Base-by-base conservation (phyloP, 1,140 invertebrate species). In the Drosophila bifasciata region DNA sequence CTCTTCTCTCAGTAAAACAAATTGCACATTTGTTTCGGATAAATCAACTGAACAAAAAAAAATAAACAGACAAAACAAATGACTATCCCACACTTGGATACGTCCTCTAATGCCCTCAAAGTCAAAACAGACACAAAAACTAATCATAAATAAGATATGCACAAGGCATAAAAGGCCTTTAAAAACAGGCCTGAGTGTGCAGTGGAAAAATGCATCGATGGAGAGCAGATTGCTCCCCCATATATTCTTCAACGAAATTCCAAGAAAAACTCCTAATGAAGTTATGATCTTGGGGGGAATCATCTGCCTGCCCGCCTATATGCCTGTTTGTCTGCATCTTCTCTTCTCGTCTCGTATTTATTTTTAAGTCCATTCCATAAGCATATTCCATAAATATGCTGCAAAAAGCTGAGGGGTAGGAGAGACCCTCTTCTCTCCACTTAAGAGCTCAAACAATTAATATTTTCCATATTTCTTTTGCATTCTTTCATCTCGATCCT, bases 11-110 rank as follows among this genome's bases (percentile, higher is more conserved):
- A 36, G 11, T 5, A 4, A 45, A 40, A 53, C 78, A 75, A 83
- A 78, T 74, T 75, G 75, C 64, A 57, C 69, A 83, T 78, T 83
- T 83, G 79, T 63, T 67, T 70, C 49, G 62, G 46, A 83, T 85
- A 83, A 83, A 79, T 83, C 76, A 83, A 23, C 69, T 61, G 73
- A 79, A 56, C n/a, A n/a, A n/a, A n/a, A n/a, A n/a, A n/a, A n/a
- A n/a, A n/a, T n/a, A 73, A 55, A 50, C 28, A 8, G 32, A 79
- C 40, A 32, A 23, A 19, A 64, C 40, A 40, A 52, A 46, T 43
- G 62, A 6, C 15, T 40, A 48, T 61, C 36, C 72, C 63, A 62
- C 53, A 61, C 56, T 68, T 57, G 32, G 40, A 53, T 25, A 19
- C 16, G 44, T 48, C 36, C 40, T 41, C 40, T 56, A 78, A 63